phyloP scores from a whole-genome alignment of 1,140 invertebrate species.

The Rhynchophorus ferrugineus region DNA sequence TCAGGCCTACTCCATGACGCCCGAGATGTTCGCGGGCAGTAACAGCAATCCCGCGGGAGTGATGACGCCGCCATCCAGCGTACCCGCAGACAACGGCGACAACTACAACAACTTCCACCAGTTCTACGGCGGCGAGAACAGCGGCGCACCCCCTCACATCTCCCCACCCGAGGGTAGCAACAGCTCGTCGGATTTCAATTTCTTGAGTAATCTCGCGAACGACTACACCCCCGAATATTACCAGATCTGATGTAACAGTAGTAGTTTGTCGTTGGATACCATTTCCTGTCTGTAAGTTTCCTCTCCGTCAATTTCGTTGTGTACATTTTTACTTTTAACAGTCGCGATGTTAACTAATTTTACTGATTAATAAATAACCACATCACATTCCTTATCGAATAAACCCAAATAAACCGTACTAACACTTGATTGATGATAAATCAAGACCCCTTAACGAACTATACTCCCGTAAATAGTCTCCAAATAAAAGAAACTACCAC shows the following conservation, averaged over 20 bases:
- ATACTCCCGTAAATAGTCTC: too few species aligned
- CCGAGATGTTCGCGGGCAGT: slow-evolving; percentile 30
- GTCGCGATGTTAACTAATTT: too few species aligned
- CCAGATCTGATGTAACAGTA: slow-evolving; percentile 56
- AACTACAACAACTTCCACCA: slow-evolving; percentile 61
- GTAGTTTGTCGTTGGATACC: slow-evolving; percentile 21
- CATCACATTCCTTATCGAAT: too few species aligned
- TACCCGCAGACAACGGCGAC: slow-evolving; percentile 49
- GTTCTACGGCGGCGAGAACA: slow-evolving; percentile 55
- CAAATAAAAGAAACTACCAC: too few species aligned
- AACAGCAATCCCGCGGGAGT: slow-evolving; percentile 29
- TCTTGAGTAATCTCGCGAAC: slow-evolving; percentile 81
- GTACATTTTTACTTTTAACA: too few species aligned
- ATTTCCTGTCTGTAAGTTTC: neutral
- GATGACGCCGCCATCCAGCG: slow-evolving; percentile 52
- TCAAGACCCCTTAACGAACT: too few species aligned
- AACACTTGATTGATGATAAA: too few species aligned
- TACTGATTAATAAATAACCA: too few species aligned
- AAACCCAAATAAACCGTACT: too few species aligned
- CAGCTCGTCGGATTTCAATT: slow-evolving; percentile 86
- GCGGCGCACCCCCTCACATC: slow-evolving; percentile 39
- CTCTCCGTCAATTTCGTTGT: too few species aligned
- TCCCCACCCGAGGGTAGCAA: slow-evolving; percentile 70
- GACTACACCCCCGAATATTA: slow-evolving; percentile 89
- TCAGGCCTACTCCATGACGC: slow-evolving; percentile 38